Percentiles rank a stretch among this genome's conserved stretches.
phyloP scores from a whole-genome alignment of 2,888 invertebrate species.

The Chalcis sispes region DNA sequence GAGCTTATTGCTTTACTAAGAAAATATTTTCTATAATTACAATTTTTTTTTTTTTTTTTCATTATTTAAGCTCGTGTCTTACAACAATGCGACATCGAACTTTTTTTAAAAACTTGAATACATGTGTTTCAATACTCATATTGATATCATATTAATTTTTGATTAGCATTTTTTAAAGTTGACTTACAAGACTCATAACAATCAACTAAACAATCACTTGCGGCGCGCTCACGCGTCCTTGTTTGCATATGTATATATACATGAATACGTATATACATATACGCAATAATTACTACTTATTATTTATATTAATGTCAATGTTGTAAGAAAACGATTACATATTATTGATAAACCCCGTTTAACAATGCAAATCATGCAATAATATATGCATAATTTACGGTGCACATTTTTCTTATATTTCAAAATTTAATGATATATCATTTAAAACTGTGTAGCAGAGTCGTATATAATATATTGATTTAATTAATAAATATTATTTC shows the following conservation, averaged over 20 bases:
- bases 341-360: conserved; percentile 1
- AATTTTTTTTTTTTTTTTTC: not conserved
- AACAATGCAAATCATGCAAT: conserved; percentile 13
- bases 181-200: conserved; percentile 13
- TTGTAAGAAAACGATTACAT: too few species aligned
- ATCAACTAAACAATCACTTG: conserved; percentile 36
- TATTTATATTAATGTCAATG: too few species aligned
- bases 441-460: conserved; percentile 15
- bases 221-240: too few species aligned
- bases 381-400: not conserved
- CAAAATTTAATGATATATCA: conserved; percentile 11
- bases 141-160: not conserved
- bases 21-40: conserved; percentile 36
- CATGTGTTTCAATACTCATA: not conserved
- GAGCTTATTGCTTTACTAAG: conserved; percentile 35
- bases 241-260: conserved; percentile 11
- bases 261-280: too few species aligned
- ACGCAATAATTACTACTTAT: too few species aligned
- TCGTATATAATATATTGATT: conserved; percentile 5
- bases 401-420: conserved; percentile 19
- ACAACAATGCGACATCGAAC: not conserved
- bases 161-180: conserved; percentile 2
- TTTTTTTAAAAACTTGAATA: conserved; percentile 1
- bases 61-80: conserved; percentile 19
- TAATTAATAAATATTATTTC: not conserved